Evolutionary conservation across 2,888 invertebrate species (phyloP), one percentile per base, ranked within the genome.

Genomic region (Parochlus steinenii): DNA sequence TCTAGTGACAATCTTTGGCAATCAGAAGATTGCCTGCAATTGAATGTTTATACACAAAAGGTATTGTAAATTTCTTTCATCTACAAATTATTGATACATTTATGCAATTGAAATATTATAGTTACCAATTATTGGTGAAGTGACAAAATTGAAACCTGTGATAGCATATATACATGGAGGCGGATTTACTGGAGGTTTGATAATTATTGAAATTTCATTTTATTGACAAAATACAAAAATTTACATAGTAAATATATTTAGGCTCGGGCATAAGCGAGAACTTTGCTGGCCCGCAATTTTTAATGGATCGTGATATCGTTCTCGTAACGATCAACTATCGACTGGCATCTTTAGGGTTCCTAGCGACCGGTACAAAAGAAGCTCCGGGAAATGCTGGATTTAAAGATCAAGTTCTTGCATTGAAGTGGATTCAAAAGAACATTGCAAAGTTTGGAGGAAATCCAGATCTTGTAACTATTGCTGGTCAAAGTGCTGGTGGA

Each of bases 121-220:
- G 20, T 18, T 17, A 7, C 45, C 48, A 1, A 11, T 17, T 51
- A 55, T 26, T 32, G 58, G 22, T 56, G 56, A 29, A 48, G 46
- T 7, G 48, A 52, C 22, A 3, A 39, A 5, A 48, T 48, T 23
- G 27, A 48, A 47, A 8, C 74, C 79, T 0, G 78, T 79, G 2
- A 56, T 79, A 5, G 65, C 78, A 2, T 74, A 63, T 51, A 64
- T 79, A 40, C 78, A 77, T 53, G 65, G 70, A 0, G 78, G 78
- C 1, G 74, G 65, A n/a, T 76, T 71, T 51, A 23, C 5, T 10
- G 11, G 10, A 23, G 10, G 10, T 23, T 4, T 23, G 4, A 11
- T 11, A 23, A 5, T 23, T 23, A 4, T 23, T 23, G 11, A 23
- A 23, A n/a, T 4, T 23, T 23, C 14, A 10, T 12, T 10, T 25